Base-by-base conservation (phyloP, 1,140 invertebrate genomes). In the Rhopalosiphum padi region DNA sequence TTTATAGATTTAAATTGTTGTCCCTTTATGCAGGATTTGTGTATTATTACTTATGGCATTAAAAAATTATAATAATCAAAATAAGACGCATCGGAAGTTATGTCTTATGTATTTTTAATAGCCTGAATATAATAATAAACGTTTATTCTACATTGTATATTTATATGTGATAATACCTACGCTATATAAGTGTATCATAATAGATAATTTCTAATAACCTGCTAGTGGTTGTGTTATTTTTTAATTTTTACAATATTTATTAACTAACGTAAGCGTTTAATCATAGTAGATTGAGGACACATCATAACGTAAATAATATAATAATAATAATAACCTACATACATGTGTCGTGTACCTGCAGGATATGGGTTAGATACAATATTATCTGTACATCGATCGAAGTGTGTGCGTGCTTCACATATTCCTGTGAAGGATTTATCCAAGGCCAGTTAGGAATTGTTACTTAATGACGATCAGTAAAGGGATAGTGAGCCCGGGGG, bases 371-470 rank as follows among this genome's bases (percentile, higher is more conserved):
- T n/a, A 18, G 30, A n/a, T 77, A 77, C 15, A n/a, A n/a, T 77
- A 77, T n/a, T 77, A 77, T n/a, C 60, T 77, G 18, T 77, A n/a
- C 15, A n/a, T 30, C 0, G 60, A 77, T 77, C 60, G 60, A n/a
- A 18, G 43, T 43, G 23, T 86, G 43, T 46, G 1, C n/a, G 21
- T 53, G n/a, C 30, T 21, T 41, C 60, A 41, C 23, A 43, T 88
- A 22, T 88, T 51, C 25, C 11, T 51, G 30, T n/a, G 5, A 43
- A 43, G 41, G 83, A 48, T 35, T 25, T 46, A 37, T 53, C 35
- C n/a, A 37, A 89, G 87, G n/a, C n/a, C 87, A 89, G n/a, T 89
- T 37, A 89, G n/a, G 48, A 89, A 53, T 51, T 89, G 87, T 89
- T 89, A 89, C 87, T 53, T 89, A 89, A 89, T 89, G 48, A 37